Evolutionary conservation across 2,888 invertebrate genomes (phyloP), one percentile per base, ranked within the genome.

Genomic region (Parthenolecanium corni): DNA sequence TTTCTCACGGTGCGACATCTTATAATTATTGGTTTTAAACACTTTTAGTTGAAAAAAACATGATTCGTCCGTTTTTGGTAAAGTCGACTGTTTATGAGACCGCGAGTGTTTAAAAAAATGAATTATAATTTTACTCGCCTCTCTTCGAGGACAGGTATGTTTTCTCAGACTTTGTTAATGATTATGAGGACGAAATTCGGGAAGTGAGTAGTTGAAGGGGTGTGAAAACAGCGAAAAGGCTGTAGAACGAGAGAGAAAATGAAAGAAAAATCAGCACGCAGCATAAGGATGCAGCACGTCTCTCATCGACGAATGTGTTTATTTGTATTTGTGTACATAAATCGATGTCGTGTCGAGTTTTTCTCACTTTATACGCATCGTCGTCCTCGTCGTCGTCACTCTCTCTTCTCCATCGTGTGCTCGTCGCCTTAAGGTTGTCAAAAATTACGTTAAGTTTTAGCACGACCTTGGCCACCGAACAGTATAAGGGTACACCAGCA

Each of bases 361-460:
- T 57, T 57, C 57, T 57, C 44, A 57, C 24, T 16, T 16, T 14
- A n/a, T n/a, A 16, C 44, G 44, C 18, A 44, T 44, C 44, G 44
- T 44, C 44, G 6, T 44, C n/a, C 6, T 44, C n/a, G n/a, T 44
- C 14, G 6, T 44, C 44, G 44, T 44, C 4, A n/a, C n/a, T 44
- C 18, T 16, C 18, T 16, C 44, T 16, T n/a, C 14, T 9, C 14
- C 16, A 16, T 44, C n/a, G n/a, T 16, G 44, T 44, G 14, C 44
- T 16, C n/a, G 44, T 44, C n/a, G 16, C n/a, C 44, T n/a, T 44
- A 44, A 58, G 58, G 58, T 47, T 49, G 58, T 58, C 58, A 58
- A 58, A 58, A 58, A 49, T 58, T 58, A 58, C 58, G 51, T 58
- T 58, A 58, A 58, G 58, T 58, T 58, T 58, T 58, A 47, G 47